phyloP scores from a whole-genome alignment of 2,888 invertebrate genomes.

The Eustalomyia histrio region DNA sequence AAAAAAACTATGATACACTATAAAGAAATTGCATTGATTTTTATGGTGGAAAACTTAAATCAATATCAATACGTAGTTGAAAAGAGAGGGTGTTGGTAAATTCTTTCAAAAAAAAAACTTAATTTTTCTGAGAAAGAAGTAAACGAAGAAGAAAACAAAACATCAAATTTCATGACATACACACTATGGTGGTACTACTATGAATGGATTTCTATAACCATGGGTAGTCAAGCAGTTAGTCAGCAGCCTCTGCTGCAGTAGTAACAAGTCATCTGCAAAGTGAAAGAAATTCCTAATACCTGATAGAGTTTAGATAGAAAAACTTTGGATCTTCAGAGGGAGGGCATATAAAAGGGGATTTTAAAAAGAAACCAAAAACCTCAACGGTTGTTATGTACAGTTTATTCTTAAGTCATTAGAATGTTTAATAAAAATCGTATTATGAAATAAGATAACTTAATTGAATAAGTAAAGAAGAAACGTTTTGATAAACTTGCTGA shows the following conservation, averaged over 20 bases:
- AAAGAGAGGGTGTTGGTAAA: slow-evolving; percentile 46
- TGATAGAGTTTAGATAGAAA: slow-evolving; percentile 46
- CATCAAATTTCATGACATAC: slow-evolving; percentile 50
- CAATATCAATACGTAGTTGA: not conserved
- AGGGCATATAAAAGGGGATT: slow-evolving; percentile 20
- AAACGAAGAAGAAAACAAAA: not conserved
- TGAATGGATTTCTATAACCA: slow-evolving; percentile 18
- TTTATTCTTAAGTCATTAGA: not conserved
- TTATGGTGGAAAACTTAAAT: slow-evolving; percentile 29
- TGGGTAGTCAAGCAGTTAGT: slow-evolving; percentile 56
- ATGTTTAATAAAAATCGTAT: not conserved
- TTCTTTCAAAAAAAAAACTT: slow-evolving; percentile 18
- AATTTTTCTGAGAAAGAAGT: slow-evolving; percentile 45
- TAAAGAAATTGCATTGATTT: slow-evolving; percentile 59
- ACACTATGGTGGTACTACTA: slow-evolving; percentile 19
- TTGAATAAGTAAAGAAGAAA: too few species aligned
- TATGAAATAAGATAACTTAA: too few species aligned
- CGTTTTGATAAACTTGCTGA: too few species aligned
- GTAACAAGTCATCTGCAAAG: slow-evolving; percentile 65
- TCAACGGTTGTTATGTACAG: slow-evolving; percentile 53
- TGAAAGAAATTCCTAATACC: slow-evolving; percentile 64
- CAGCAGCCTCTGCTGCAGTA: slow-evolving; percentile 58
- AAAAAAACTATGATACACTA: slow-evolving; percentile 54
- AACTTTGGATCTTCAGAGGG: slow-evolving; percentile 15
- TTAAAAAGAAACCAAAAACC: slow-evolving; percentile 27